Base-by-base conservation (phyloP, 2,888 invertebrate species). In the Drosophila affinis region DNA sequence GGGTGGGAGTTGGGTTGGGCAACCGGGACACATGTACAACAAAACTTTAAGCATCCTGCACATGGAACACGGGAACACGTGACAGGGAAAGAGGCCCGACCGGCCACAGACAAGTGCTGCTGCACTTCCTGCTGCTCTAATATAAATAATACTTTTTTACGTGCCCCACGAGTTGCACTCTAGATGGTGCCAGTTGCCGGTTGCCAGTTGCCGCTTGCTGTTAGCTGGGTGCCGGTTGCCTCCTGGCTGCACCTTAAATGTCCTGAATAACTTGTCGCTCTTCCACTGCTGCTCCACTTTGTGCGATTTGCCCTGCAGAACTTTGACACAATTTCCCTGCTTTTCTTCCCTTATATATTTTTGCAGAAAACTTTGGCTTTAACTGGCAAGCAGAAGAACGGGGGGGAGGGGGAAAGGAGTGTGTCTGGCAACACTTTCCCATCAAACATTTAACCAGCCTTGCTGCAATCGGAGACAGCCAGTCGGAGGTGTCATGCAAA, bases 241-340 rank as follows among this genome's bases (percentile, higher is more conserved):
- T 68, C 32, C 47, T 47, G 32, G 69, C 62, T 48, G 75, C 71
- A 69, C 60, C 71, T 78, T 77, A 77, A 84, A 87, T 76, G 75
- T 61, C 68, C 76, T 76, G 65, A 81, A 84, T 69, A 75, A 81
- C 75, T 81, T 83, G 81, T 72, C 70, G 72, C 82, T 75, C 64
- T 72, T 63, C 58, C 57, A 55, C 34, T 39, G 39, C 39, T 39
- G 39, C n/a, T 39, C 39, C 39, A 39, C 39, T 14, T 39, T 61
- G 61, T 64, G 48, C 53, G 55, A 44, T 61, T 60, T 76, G 57
- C 51, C 61, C 58, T 62, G 55, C 29, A 59, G 59, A 70, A 76
- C 59, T 67, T 78, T 60, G 61, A 59, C 79, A 68, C 71, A 69
- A 14, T 76, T 78, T 14, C 24, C 3, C 39, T 7, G 59, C 49